Evolutionary conservation across 2,888 invertebrate genomes (phyloP), one percentile per base, ranked within the genome.

Genomic region (Caenorhabditis sp.): DNA sequence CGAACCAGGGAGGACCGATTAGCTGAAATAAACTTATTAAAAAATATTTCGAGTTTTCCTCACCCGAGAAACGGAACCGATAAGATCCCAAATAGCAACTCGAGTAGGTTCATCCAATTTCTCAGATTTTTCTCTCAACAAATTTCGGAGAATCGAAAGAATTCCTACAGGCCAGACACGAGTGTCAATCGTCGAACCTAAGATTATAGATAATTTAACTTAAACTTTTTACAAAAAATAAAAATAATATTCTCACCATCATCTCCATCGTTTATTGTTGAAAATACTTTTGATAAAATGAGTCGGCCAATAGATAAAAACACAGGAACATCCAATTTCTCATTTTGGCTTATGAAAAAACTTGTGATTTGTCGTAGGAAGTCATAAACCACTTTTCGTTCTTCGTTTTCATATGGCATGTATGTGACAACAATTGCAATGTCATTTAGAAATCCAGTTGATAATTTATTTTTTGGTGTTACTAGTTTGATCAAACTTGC

Each of bases 121-220:
- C 31, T 69, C 64, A 17, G 27, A 1, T 25, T 54, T 21, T 12
- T 67, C 59, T 17, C 59, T 63, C 0, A 71, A 36, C 8, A 67
- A 31, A 36, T 63, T 58, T 25, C 70, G 66, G 1, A 71, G 5
- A 3, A 71, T 31, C 5, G 66, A 54, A 10, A 71, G 63, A 20
- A 71, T 63, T 25, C 63, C 66, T 23, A 71, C 21, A 1, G 70
- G 56, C 70, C 70, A 71, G 0, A 54, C 63, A 36, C 63, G 63
- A 21, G 50, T 63, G 26, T 71, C 70, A 23, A 59, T 61, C 10
- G 50, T 61, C 57, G 52, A 27, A n/a, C 5, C 56, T 17, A 21
- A 56, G 23, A 17, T 8, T 26, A 26, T 10, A 1, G 12, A 4
- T 23, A 21, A 21, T 23, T 20, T 20, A 7, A 7, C 12, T 53